phyloP scores from a whole-genome alignment of 2,797 vertebrate genomes.

The Lepidocolaptes lacrymiger region DNA sequence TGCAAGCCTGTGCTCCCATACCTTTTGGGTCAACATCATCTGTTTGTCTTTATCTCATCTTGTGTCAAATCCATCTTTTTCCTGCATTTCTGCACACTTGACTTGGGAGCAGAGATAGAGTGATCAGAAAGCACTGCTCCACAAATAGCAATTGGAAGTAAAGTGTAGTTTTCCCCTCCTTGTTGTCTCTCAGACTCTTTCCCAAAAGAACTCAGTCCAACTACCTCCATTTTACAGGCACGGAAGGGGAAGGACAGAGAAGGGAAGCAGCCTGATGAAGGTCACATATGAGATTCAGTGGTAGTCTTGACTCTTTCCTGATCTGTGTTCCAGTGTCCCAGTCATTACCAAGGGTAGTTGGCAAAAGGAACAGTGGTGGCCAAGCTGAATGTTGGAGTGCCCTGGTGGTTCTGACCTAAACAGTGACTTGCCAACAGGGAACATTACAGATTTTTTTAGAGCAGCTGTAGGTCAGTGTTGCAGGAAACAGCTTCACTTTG shows the following conservation, averaged over 20 bases:
- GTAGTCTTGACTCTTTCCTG: background rate
- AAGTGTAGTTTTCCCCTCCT: fast-evolving
- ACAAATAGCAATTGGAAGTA: background rate
- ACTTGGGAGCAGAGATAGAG: background rate
- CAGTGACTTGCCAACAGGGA: background rate
- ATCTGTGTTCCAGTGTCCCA: background rate
- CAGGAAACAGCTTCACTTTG: background rate
- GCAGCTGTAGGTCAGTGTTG: background rate
- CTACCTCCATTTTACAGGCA: background rate
- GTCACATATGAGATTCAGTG: background rate
- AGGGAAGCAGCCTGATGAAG: background rate
- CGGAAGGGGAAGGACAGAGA: background rate
- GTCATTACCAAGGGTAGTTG: background rate
- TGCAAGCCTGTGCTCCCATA: background rate
- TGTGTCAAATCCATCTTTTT: background rate
- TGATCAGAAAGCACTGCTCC: background rate
- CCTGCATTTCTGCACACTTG: background rate
- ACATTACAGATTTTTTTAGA: background rate
- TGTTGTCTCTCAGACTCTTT: background rate
- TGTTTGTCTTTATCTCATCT: background rate
- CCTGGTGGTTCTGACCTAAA: background rate
- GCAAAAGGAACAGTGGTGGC: background rate
- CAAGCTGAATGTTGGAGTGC: background rate
- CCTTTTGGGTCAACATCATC: background rate
- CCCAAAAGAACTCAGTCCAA: background rate